These are phyloP conservation scores for Periophthalmus magnuspinnatus DNA, from an alignment of 2,797 vertebrate species.

Conservation along the genomic window DNA sequence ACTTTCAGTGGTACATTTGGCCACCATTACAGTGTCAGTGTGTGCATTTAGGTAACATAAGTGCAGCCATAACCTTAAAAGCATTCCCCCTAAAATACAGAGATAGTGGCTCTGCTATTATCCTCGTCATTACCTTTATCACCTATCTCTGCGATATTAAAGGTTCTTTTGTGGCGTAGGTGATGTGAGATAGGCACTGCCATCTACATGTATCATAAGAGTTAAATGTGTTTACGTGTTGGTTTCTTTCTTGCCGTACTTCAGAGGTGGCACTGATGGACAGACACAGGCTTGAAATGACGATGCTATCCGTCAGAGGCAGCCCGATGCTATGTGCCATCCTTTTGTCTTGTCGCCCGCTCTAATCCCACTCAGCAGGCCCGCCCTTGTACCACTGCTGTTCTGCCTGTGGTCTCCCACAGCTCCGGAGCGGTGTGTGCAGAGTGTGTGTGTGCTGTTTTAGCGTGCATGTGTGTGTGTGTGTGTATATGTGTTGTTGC, in stretches of 20 bases:
- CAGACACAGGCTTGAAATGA: slow-evolving; percentile 72
- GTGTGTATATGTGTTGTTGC: slow-evolving; percentile 80
- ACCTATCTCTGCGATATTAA: slow-evolving; percentile 24
- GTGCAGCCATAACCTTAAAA: slow-evolving; percentile 12
- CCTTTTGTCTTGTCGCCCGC: slow-evolving; percentile 85
- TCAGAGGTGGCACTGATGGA: slow-evolving; percentile 87
- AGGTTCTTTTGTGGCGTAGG: slow-evolving; percentile 35
- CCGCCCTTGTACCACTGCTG: slow-evolving; percentile 89
- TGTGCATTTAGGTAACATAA: slow-evolving; percentile 13
- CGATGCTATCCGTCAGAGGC: slow-evolving; percentile 80
- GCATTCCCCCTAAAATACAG: slow-evolving; percentile 16
- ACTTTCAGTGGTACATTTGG: slow-evolving; percentile 39
- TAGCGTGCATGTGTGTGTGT: slow-evolving; percentile 25
- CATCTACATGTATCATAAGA: slow-evolving; percentile 39
- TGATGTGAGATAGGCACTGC: slow-evolving; percentile 7
- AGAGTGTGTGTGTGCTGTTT: slow-evolving; percentile 26
- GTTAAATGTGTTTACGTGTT: slow-evolving; percentile 83
- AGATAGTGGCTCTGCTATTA: slow-evolving; percentile 28
- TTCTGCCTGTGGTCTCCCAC: slow-evolving; percentile 78
- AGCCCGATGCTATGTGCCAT: slow-evolving; percentile 85
- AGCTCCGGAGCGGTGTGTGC: slow-evolving; percentile 52
- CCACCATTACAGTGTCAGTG: slow-evolving; percentile 33
- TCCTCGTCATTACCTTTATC: slow-evolving; percentile 44
- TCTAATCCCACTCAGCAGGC: slow-evolving; percentile 90
- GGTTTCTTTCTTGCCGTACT: slow-evolving; percentile 74